Evolutionary conservation across 2,797 vertebrate species (phyloP).

Genomic region (Poeciliopsis turneri): DNA sequence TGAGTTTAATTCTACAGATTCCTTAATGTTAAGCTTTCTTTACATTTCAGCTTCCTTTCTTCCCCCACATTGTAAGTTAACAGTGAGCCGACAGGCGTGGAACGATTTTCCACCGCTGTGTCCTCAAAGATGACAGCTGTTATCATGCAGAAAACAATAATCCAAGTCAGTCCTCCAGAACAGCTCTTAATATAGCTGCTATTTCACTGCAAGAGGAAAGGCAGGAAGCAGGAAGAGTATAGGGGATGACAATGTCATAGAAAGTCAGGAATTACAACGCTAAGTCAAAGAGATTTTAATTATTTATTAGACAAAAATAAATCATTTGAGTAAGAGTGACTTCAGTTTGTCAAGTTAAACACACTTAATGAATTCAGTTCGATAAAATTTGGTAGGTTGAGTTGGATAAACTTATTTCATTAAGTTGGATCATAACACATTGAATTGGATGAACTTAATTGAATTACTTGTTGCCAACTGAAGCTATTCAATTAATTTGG

Average conservation of each 20-base stretch:
- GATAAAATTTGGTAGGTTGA: too few relatives aligned
- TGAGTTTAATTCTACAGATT: constrained; percentile 8
- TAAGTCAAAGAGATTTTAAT: too few relatives aligned
- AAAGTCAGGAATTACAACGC: background rate
- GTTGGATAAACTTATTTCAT: too few relatives aligned
- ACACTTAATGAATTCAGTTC: too few relatives aligned
- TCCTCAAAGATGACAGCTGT: constrained; percentile 58
- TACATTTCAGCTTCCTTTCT: background rate
- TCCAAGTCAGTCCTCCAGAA: constrained; percentile 55
- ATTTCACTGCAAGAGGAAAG: constrained; percentile 26
- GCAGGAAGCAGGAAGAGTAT: background rate
- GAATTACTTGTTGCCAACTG: too few relatives aligned
- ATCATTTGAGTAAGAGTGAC: too few relatives aligned
- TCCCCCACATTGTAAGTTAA: constrained; percentile 25
- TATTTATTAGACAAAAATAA: too few relatives aligned
- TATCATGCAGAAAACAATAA: constrained; percentile 57
- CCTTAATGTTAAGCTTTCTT: background rate
- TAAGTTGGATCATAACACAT: too few relatives aligned
- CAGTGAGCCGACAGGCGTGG: constrained; percentile 42
- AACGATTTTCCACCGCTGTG: constrained; percentile 25
- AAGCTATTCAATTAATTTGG: too few relatives aligned
- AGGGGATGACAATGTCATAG: background rate
- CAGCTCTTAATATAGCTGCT: constrained; percentile 55
- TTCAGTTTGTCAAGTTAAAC: too few relatives aligned
- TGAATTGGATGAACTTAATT: too few relatives aligned